Evolutionary conservation across 2,888 invertebrate species (phyloP), one percentile per base, ranked within the genome.

Genomic region (Podabrus alpinus): DNA sequence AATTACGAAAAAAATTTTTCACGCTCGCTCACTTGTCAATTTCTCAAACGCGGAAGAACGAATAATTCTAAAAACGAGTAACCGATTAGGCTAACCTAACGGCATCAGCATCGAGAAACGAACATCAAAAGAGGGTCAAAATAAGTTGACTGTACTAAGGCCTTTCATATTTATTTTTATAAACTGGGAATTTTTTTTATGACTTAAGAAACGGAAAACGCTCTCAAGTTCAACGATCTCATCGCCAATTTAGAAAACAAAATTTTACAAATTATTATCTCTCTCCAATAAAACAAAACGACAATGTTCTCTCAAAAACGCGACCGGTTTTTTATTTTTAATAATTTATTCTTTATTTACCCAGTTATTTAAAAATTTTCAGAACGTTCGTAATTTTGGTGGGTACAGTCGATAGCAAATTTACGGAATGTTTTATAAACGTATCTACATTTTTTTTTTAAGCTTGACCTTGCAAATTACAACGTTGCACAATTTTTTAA

Each of bases 141-240:
- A 86, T 84, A 83, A 82, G 84, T 82, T 82, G 81, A 82, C 84
- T 85, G 80, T 80, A 83, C 84, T 80, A 86, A 83, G 85, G 85
- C 86, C 86, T 86, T 86, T 86, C 86, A 86, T 86, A 86, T 86
- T 86, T 86, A 86, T 86, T 86, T 87, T 86, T 86, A 86, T 84
- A 86, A 86, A 86, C 86, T 86, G 85, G 84, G 82, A 83, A 83
- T 84, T 85, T 85, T 86, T 86, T 85, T 84, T 80, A 82, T 84
- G 83, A 84, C 84, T 85, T 81, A 86, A 85, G 85, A 86, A 86
- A 85, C 82, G 84, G 86, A 86, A 86, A 86, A 85, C 85, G 81
- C 80, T 80, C 80, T 45, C 78, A 78, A 84, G 86, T 86, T 86
- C 86, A 86, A 85, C 81, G 86, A 83, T 84, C 86, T 84, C 80